Percentiles rank a stretch among this genome's conserved stretches.
Conservation (phyloP, 2,113 vertebrate genomes). For the Atherinomorus stipes region DNA sequence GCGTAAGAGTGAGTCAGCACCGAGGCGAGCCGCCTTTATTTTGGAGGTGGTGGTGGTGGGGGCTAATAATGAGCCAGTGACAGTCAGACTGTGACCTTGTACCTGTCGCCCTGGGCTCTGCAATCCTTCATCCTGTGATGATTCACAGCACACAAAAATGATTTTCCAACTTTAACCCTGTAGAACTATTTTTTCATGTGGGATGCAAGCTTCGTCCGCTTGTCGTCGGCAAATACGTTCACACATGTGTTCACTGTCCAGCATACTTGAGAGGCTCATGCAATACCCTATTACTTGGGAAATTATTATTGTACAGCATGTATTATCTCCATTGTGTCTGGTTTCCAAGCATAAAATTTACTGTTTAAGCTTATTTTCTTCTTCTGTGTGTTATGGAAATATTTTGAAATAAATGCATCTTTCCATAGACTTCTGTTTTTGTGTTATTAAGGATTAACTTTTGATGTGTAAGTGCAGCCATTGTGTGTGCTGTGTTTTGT, state of each 20-base stretch:
- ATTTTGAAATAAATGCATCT: slow-evolving; percentile 81
- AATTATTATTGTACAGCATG: slow-evolving; percentile 71
- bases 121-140: slow-evolving; percentile 30
- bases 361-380: slow-evolving; percentile 56
- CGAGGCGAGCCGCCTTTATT: slow-evolving; percentile 42
- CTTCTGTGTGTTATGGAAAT: slow-evolving; percentile 66
- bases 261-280: slow-evolving; percentile 47
- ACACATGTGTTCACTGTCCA: slow-evolving; percentile 48
- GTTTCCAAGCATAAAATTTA: slow-evolving; percentile 54
- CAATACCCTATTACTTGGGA: slow-evolving; percentile 59
- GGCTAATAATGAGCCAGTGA: slow-evolving; percentile 32
- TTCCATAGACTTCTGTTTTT: slow-evolving; percentile 50
- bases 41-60: slow-evolving; percentile 25
- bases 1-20: slow-evolving; percentile 65
- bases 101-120: slow-evolving; percentile 13
- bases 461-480: background rate
- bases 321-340: slow-evolving; percentile 57
- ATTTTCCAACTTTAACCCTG: slow-evolving; percentile 23
- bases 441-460: background rate
- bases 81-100: slow-evolving; percentile 55
- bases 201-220: slow-evolving; percentile 37
- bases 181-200: slow-evolving; percentile 20
- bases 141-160: slow-evolving; percentile 31
- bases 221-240: slow-evolving; percentile 23
- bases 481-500: background rate